These are phyloP conservation scores for Styela plicata DNA, from an alignment of 23 tunicate genomes.

Conservation along the genomic window DNA sequence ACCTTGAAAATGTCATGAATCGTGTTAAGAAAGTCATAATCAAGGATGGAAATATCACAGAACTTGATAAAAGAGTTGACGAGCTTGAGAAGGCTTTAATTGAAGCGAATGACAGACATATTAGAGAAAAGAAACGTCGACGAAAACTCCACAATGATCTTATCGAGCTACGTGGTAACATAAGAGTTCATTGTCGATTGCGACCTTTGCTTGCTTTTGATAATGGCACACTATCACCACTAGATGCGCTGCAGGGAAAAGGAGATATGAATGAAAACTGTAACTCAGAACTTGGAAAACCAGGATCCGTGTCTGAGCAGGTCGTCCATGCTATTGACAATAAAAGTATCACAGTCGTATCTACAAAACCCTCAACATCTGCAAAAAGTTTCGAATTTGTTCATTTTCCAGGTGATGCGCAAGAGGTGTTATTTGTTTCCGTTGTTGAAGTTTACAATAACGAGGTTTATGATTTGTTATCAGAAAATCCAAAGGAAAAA, in stretches of 20 bases:
- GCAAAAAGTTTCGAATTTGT: conserved; percentile 47
- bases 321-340: conserved; percentile 39
- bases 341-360: conserved; percentile 27
- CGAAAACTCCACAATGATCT: conserved; percentile 48
- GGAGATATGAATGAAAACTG: background rate
- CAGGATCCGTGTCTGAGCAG: conserved; percentile 23
- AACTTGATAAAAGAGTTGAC: conserved; percentile 8
- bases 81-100: conserved; percentile 10
- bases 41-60: background rate
- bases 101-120: conserved; percentile 29
- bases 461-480: too few species aligned
- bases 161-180: conserved; percentile 65
- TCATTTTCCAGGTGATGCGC: conserved; percentile 34
- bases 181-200: conserved; percentile 63
- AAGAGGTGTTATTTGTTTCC: conserved; percentile 34
- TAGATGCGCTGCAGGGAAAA: background rate
- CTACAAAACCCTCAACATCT: conserved; percentile 26
- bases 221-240: background rate
- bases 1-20: background rate
- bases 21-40: conserved; percentile 18
- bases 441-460: too few species aligned
- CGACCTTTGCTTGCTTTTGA: conserved; percentile 55
- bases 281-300: background rate
- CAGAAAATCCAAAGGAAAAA: too few species aligned
- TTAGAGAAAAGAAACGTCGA: conserved; percentile 39